Evolutionary conservation across 2,797 vertebrate species (phyloP), one percentile per base, ranked within the genome.

Genomic region (Gadopsis marmoratus): DNA sequence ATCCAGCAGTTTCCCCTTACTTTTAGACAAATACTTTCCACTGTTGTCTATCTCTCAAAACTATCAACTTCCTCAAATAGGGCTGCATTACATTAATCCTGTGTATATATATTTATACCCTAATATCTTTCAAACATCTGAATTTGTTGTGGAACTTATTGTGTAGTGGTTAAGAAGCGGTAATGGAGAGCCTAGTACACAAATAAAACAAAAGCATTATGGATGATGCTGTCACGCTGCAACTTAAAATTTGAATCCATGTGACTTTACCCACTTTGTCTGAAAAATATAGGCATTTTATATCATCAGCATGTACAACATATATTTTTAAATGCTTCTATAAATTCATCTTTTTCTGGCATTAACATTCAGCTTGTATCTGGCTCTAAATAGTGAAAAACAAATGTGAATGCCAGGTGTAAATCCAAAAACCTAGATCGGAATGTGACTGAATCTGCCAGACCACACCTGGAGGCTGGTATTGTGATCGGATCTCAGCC

Each of bases 1-100:
- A 89, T 78, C 41, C 83, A 82, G 86, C 82, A 87, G 19, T 82
- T 86, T 76, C 29, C 60, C 23, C 43, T 63, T n/a, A 78, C 73
- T 84, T 89, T 71, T 39, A 71, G 29, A 75, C 68, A 82, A 83
- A 82, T 81, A 78, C 77, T 85, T 85, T 39, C 68, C 41, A 81
- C 71, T 59, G 64, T 78, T 78, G 55, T 86, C 66, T 73, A 31
- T 81, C 72, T 76, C 62, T 73, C 19, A 56, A 77, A 82, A 62
- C 60, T 19, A 84, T 79, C 67, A 78, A 55, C 67, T 71, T 73
- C 43, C 41, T 66, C 67, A 61, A n/a, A 43, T n/a, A 55, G n/a
- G 58, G 13, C 16, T 71, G 48, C 50, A 58, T 60, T 48, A 47
- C 17, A 61, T 58, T 54, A 21, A 60, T 41, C 16, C 59, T 58